Base-by-base conservation (phyloP, 2,113 vertebrate species). In the Melierax canorus region DNA sequence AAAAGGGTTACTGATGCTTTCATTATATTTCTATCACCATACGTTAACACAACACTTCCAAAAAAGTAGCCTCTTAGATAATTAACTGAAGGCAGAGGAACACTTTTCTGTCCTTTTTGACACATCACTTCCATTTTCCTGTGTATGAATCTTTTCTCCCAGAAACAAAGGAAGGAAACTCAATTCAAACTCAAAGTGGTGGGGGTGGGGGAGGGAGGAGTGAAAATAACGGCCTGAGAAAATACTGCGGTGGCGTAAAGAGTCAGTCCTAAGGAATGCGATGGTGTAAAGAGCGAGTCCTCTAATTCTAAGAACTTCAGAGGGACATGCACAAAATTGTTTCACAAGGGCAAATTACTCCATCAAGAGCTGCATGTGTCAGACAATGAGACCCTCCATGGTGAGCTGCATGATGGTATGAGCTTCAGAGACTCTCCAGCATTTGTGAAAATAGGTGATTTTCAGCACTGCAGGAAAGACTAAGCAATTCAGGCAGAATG, bases 101-200 rank as follows among this genome's bases (percentile, higher is more conserved):
- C 17, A 41, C 11, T 64, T 81, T 95, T 51, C 45, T 83, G 62
- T 77, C 41, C 32, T 92, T 82, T 94, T 71, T 43, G 45, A 59
- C 56, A 91, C 18, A 32, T 53, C 73, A 56, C 48, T 69, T 19
- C 38, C 19, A 24, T 73, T 64, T 85, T 87, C 86, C 69, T 85
- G 39, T 45, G 30, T 69, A 88, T 58, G 10, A 82, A 60, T 72
- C 27, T 76, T 72, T 91, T 76, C 53, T 79, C 58, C n/a, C 58
- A 75, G 39, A 92, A 94, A 95, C 73, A 96, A 91, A 93, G 41
- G 55, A 86, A 94, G 68, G 68, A 86, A 96, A 84, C 32, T 90
- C 43, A 82, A 27, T 36, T 76, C 12, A 36, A 67, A 38, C 15
- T 59, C 67, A 58, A 63, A 72, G 63, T 22, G 30, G 77, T 36